Conservation (phyloP, 2,888 invertebrate species). For the Eupithecia subumbrata region DNA sequence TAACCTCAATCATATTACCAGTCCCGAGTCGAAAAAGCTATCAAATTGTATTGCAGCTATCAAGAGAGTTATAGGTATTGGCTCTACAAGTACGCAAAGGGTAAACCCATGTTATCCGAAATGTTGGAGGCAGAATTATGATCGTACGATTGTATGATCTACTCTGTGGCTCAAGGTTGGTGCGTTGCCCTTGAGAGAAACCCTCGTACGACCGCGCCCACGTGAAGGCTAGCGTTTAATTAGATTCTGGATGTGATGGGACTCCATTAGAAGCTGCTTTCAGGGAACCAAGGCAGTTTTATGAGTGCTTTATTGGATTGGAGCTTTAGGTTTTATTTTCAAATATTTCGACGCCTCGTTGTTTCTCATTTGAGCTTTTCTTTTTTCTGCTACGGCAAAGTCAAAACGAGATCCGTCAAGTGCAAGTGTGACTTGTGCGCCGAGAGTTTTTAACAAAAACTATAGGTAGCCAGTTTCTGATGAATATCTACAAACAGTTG, state of each 20-base stretch:
- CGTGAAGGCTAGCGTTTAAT: conserved; percentile 39
- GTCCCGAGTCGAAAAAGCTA: conserved; percentile 27
- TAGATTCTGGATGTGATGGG: conserved; percentile 35
- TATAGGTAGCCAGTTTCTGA: too few relatives aligned
- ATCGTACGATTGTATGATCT: neutral
- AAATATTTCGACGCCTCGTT: neutral
- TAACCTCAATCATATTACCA: conserved; percentile 27
- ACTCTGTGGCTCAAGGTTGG: conserved; percentile 28
- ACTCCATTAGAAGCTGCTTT: conserved; percentile 25
- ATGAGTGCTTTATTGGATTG: conserved; percentile 18
- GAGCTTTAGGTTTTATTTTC: neutral
- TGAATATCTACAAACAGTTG: too few relatives aligned
- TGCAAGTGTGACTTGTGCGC: too few relatives aligned
- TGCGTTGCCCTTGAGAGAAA: conserved; percentile 40
- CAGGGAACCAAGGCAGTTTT: conserved; percentile 8
- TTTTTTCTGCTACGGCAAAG: neutral
- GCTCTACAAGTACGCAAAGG: conserved; percentile 11
- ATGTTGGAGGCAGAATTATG: conserved; percentile 17
- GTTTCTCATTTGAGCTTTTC: too few relatives aligned
- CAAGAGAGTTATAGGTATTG: neutral
- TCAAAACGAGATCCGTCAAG: too few relatives aligned
- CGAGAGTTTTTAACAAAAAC: too few relatives aligned
- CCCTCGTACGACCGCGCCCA: conserved; percentile 29
- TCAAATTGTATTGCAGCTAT: conserved; percentile 26
- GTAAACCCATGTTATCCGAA: conserved; percentile 9